A percentile compares a stretch with the other conserved stretches of the same genome.
Conservation (phyloP, 2,888 invertebrate genomes). For the Leptogaster cylindrica region DNA sequence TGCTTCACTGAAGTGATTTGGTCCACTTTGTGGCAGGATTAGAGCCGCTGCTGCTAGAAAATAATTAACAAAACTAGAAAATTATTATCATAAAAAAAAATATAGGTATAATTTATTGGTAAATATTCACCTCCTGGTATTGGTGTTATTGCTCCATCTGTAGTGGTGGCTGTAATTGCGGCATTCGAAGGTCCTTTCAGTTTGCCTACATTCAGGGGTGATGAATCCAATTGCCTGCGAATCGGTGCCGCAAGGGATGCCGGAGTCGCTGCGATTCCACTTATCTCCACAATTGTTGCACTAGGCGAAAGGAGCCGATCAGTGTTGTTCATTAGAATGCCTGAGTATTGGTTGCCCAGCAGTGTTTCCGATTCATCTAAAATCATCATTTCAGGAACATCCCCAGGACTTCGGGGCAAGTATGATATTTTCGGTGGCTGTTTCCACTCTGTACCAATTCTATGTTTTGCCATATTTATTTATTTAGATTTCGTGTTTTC, state of each 20-base stretch:
- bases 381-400: constrained; percentile 45
- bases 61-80: too few relatives aligned
- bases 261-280: constrained; percentile 58
- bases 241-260: constrained; percentile 49
- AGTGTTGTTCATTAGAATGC: constrained; percentile 39
- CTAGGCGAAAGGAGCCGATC: constrained; percentile 45
- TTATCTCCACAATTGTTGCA: constrained; percentile 60
- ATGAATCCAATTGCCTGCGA: constrained; percentile 41
- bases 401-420: constrained; percentile 35
- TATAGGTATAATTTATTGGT: not conserved
- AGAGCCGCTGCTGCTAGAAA: too few relatives aligned
- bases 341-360: constrained; percentile 39
- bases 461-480: constrained; percentile 47
- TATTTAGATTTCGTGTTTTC: not conserved
- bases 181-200: not conserved
- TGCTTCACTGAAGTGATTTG: constrained; percentile 65
- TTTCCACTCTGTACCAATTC: constrained; percentile 48
- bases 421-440: constrained; percentile 47
- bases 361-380: constrained; percentile 48
- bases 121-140: constrained; percentile 27
- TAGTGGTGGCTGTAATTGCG: too few relatives aligned
- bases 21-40: constrained; percentile 49
- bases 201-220: constrained; percentile 29
- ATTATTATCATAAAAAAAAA: not conserved
- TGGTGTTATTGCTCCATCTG: constrained; percentile 9